Percentiles rank a stretch among this genome's conserved stretches.
phyloP scores from a whole-genome alignment of 2,797 vertebrate genomes.

The Lophius americanus region DNA sequence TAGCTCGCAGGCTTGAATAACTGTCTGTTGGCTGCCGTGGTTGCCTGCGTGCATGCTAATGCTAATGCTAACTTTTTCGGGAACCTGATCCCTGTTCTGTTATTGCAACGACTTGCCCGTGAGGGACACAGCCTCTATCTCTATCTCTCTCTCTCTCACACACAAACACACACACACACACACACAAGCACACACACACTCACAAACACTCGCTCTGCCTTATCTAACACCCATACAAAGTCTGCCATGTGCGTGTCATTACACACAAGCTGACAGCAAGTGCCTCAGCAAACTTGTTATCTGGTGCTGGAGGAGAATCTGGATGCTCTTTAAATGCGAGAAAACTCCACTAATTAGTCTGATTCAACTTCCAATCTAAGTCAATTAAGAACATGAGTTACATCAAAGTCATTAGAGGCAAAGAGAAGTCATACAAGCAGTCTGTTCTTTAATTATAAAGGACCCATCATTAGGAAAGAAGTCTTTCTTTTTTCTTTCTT shows the following conservation, averaged over 20 bases:
- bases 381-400: slow-evolving; percentile 59
- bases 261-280: slow-evolving; percentile 27
- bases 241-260: slow-evolving; percentile 25
- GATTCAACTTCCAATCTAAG: slow-evolving; percentile 27
- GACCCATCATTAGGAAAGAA: neutral
- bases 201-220: slow-evolving; percentile 26
- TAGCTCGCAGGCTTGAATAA: slow-evolving; percentile 26
- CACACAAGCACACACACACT: slow-evolving; percentile 3
- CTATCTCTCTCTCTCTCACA: neutral
- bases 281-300: slow-evolving; percentile 24
- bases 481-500: neutral
- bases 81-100: slow-evolving; percentile 50
- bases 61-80: slow-evolving; percentile 42
- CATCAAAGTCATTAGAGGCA: slow-evolving; percentile 33
- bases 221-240: slow-evolving; percentile 45
- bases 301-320: slow-evolving; percentile 27
- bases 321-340: slow-evolving; percentile 32
- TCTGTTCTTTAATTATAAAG: slow-evolving; percentile 34
- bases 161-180: slow-evolving; percentile 20
- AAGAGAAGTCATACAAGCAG: slow-evolving; percentile 16
- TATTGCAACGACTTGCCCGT: slow-evolving; percentile 46
- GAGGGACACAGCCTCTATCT: slow-evolving; percentile 26
- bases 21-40: slow-evolving; percentile 36
- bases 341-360: slow-evolving; percentile 52
- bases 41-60: slow-evolving; percentile 48